These are phyloP conservation scores for Muscicapa striata DNA, from an alignment of 2,797 vertebrate genomes.

Conservation along the genomic window DNA sequence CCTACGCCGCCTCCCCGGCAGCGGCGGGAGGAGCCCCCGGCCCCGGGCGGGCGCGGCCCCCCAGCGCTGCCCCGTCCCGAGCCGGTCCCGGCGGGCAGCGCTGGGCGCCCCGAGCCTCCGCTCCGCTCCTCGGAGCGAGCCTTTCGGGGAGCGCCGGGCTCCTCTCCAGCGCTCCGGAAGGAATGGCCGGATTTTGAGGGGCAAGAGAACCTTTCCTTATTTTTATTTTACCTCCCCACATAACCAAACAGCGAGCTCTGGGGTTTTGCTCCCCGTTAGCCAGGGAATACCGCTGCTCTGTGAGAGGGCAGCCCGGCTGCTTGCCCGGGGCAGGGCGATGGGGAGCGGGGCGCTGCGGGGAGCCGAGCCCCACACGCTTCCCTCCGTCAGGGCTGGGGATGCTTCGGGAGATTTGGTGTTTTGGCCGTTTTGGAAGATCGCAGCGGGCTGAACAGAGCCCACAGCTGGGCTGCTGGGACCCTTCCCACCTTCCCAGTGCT, in stretches of 20 bases:
- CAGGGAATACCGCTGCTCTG: not conserved
- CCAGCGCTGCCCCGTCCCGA: not conserved
- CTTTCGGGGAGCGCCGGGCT: not conserved
- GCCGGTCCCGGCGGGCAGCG: not conserved
- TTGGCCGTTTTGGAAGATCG: not conserved
- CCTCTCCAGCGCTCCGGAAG: not conserved
- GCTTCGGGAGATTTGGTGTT: not conserved
- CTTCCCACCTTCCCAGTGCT: not conserved
- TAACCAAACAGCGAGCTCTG: not conserved
- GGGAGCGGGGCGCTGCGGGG: not conserved
- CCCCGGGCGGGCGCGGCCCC: not conserved
- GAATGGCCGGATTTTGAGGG: not conserved
- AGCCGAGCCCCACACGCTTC: too few relatives aligned
- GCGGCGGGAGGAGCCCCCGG: not conserved
- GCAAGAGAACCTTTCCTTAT: rapidly evolving
- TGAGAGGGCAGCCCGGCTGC: not conserved
- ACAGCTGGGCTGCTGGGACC: constrained; percentile 26
- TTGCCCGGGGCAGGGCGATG: not conserved
- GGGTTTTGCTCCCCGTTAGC: not conserved
- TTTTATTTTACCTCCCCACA: rapidly evolving
- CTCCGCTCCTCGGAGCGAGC: not conserved
- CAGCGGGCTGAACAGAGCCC: not conserved
- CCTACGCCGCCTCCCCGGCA: not conserved
- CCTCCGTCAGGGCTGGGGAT: not conserved
- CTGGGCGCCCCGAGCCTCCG: not conserved